phyloP scores from a whole-genome alignment of 1,140 invertebrate genomes.

The Bombus balteatus region DNA sequence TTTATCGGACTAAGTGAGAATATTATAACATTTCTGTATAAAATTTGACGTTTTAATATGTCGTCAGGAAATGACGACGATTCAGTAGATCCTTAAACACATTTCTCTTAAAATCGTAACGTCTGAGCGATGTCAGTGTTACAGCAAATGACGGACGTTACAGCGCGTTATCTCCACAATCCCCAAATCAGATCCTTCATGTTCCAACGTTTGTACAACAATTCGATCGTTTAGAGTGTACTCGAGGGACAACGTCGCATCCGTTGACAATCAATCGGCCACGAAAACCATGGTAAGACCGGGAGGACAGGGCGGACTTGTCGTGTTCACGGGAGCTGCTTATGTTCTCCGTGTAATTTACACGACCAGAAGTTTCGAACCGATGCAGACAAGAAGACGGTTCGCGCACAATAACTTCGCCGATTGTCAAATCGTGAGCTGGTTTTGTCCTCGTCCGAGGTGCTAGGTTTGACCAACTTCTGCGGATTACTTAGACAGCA shows the following conservation, averaged over 20 bases:
- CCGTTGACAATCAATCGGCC: neutral
- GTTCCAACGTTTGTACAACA: neutral
- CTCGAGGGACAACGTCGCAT: neutral
- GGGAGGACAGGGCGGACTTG: neutral
- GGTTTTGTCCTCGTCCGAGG: constrained; percentile 26
- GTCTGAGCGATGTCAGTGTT: neutral
- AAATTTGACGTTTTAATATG: no score
- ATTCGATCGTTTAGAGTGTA: neutral
- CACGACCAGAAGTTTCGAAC: neutral
- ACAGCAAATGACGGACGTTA: neutral
- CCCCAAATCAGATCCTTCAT: no score
- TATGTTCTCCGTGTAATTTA: constrained; percentile 10
- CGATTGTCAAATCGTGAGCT: constrained; percentile 44
- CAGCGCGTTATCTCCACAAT: neutral
- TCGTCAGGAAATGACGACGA: no score
- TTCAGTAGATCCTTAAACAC: no score
- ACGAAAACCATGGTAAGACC: neutral
- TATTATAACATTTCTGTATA: no score
- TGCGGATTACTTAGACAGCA: constrained; percentile 61
- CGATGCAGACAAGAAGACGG: constrained; percentile 7
- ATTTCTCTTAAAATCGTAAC: no score
- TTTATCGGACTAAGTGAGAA: no score
- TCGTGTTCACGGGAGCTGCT: neutral
- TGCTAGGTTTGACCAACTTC: constrained; percentile 17
- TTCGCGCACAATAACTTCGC: constrained; percentile 27